Evolutionary conservation across 2,113 vertebrate genomes (phyloP).

Genomic region (Zootoca vivipara): DNA sequence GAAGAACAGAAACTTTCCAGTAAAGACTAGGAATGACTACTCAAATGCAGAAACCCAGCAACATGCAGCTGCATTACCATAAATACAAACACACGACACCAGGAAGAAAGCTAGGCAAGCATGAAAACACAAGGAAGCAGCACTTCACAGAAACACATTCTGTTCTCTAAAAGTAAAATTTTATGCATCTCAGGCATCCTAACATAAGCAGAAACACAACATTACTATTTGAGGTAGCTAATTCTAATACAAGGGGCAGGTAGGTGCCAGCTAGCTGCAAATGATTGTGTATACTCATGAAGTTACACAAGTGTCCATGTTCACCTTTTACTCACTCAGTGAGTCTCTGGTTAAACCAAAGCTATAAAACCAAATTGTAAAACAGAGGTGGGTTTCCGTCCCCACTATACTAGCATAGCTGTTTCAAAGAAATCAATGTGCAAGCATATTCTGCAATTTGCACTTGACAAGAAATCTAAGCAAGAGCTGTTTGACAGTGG

Average conservation of each 20-base stretch:
- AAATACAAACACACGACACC: conserved; percentile 27
- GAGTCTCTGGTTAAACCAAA: background rate
- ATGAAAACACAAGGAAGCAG: conserved; percentile 44
- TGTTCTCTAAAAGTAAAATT: conserved; percentile 76
- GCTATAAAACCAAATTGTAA: conserved; percentile 1
- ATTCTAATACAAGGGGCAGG: background rate
- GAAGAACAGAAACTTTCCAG: conserved; percentile 14
- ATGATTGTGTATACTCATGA: background rate
- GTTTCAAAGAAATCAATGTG: background rate
- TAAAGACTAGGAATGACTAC: background rate
- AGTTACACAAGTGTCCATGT: background rate
- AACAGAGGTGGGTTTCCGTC: background rate
- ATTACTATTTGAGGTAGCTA: conserved; percentile 8
- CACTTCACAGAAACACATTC: conserved; percentile 62
- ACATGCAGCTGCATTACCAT: conserved; percentile 60
- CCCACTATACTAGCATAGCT: background rate
- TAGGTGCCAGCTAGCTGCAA: background rate
- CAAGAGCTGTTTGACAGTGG: too few species aligned
- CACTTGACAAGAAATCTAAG: too few species aligned
- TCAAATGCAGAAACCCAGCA: background rate
- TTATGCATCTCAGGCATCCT: conserved; percentile 80
- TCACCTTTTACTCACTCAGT: background rate
- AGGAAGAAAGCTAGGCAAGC: conserved; percentile 39
- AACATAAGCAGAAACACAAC: conserved; percentile 19
- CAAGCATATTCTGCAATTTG: background rate